Base-by-base conservation (phyloP, 2,888 invertebrate genomes). In the Globia sparganii region DNA sequence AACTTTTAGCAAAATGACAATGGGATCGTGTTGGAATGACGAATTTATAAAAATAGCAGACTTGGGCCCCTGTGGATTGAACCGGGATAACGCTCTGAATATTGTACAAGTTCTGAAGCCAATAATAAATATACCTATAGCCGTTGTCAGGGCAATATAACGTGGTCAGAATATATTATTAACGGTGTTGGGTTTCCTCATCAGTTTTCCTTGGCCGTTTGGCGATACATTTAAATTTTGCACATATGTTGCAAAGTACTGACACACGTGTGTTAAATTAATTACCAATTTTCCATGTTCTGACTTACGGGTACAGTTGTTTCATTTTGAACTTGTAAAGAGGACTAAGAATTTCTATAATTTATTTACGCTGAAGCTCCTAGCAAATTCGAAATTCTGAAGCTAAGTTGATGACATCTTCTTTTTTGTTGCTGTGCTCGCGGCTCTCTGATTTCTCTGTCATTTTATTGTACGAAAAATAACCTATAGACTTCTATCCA, bases 131-230 rank as follows among this genome's bases (percentile, higher is more conserved):
- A 34, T 56, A 69, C 65, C 31, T 68, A 61, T 25, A 43, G 65
- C 28, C 46, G 65, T 77, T 72, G 74, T 62, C 76, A 65, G 31
- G 69, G 65, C 72, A 75, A 78, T 75, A 75, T 59, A 59, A 84
- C 86, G 83, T 78, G 83, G 66, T 9, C 21, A 58, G 83, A 84
- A 86, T 84, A 43, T 64, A 67, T 77, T 85, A 83, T 74, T 72
- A 75, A 34, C 62, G 65, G 25, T 49, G 9, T 40, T 25, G 1
- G n/a, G 75, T 86, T 84, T 86, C 83, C 83, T 86, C 78, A 86
- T 82, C 61, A 75, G 61, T 74, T 77, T 86, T 86, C 86, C 86
- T 77, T 40, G 53, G 58, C 37, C 77, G 73, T 81, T 77, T 61
- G 53, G 68, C 67, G 67, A 75, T 81, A 85, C 68, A 74, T 76